phyloP scores from a whole-genome alignment of 2,888 invertebrate genomes.

The Xestobium rufovillosum region DNA sequence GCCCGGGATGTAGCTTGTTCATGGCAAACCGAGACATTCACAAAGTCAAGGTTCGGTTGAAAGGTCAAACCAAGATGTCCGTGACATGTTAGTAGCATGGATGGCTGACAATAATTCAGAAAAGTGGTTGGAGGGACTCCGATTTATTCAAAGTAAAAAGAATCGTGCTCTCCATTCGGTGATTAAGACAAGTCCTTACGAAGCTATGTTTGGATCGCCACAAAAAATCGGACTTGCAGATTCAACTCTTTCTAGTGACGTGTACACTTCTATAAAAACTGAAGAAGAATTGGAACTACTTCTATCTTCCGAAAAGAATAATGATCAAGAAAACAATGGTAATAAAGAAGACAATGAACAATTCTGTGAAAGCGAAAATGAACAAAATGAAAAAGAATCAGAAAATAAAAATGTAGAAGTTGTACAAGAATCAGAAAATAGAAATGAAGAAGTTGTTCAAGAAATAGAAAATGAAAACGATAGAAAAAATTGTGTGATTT shows the following conservation, averaged over 20 bases:
- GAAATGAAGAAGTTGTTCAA: not conserved
- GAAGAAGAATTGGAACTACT: slow-evolving; percentile 1
- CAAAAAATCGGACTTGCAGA: slow-evolving; percentile 19
- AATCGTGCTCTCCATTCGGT: slow-evolving; percentile 35
- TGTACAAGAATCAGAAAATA: too few species aligned
- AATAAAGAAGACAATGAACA: slow-evolving; percentile 1
- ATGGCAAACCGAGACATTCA: too few species aligned
- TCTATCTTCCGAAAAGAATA: not conserved
- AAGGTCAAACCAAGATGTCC: too few species aligned
- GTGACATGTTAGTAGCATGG: slow-evolving; percentile 33
- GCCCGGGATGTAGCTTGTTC: too few species aligned
- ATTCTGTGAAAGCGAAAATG: slow-evolving; percentile 1
- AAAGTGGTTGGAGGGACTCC: slow-evolving; percentile 39
- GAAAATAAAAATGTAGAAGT: too few species aligned
- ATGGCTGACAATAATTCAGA: slow-evolving; percentile 32
- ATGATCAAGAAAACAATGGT: not conserved
- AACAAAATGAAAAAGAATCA: too few species aligned
- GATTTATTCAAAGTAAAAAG: slow-evolving; percentile 40
- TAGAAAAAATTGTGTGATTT: slow-evolving; percentile 2
- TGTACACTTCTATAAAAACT: slow-evolving; percentile 5
- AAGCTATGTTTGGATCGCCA: slow-evolving; percentile 27
- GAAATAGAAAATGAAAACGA: not conserved
- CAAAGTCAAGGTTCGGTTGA: too few species aligned
- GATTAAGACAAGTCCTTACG: slow-evolving; percentile 29
- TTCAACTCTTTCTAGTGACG: slow-evolving; percentile 19